These are phyloP conservation scores for Apus apus DNA, from an alignment of 2,113 vertebrate genomes.

Conservation along the genomic window DNA sequence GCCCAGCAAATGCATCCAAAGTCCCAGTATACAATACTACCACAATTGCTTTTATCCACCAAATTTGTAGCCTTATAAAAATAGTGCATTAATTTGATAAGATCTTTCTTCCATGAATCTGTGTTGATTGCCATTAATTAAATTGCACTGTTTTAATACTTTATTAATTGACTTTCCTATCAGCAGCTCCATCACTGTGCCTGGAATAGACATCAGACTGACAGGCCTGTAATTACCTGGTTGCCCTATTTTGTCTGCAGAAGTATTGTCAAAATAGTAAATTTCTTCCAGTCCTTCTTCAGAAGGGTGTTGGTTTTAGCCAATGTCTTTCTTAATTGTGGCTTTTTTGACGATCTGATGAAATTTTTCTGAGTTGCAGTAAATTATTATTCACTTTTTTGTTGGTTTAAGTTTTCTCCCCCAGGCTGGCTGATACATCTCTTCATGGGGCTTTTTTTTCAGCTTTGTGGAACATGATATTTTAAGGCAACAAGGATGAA, in stretches of 20 bases:
- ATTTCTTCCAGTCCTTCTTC: background rate
- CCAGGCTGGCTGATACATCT: background rate
- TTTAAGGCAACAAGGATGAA: background rate
- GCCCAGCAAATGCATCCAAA: background rate
- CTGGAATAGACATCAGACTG: constrained; percentile 12
- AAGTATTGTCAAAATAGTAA: constrained; percentile 23
- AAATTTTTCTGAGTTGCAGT: background rate
- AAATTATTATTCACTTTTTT: constrained; percentile 16
- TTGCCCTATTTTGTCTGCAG: constrained; percentile 49
- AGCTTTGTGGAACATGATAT: background rate
- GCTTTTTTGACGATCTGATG: background rate
- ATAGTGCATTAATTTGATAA: constrained; percentile 58
- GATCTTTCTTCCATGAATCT: constrained; percentile 60
- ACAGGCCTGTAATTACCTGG: constrained; percentile 50
- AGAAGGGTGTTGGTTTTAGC: background rate
- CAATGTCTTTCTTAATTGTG: background rate
- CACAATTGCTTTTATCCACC: constrained; percentile 31
- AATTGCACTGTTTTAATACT: constrained; percentile 56
- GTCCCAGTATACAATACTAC: background rate
- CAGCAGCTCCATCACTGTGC: constrained; percentile 51
- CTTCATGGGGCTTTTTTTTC: background rate
- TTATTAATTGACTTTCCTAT: constrained; percentile 62
- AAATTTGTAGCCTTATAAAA: constrained; percentile 47
- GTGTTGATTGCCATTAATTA: constrained; percentile 65
- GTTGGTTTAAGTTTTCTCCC: constrained; percentile 7